Evolutionary conservation across 2,888 invertebrate species (phyloP).

Genomic region (Acronicta psi): DNA sequence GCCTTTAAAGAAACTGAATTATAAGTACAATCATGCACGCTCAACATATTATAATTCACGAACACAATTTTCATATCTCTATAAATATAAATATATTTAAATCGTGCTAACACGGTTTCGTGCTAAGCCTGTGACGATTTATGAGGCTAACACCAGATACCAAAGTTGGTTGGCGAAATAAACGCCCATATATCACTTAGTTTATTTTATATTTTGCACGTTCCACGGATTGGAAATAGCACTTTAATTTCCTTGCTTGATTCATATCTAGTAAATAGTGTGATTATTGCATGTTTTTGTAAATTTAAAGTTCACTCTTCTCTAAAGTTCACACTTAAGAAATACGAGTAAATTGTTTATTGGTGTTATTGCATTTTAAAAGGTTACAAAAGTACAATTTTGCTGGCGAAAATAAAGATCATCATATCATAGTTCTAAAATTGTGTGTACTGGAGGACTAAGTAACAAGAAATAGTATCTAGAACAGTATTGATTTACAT

Average conservation of each 20-base stretch:
- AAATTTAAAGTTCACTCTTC: no score
- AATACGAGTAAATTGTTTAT: no score
- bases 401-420: no score
- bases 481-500: no score
- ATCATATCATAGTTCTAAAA: no score
- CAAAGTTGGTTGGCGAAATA: slow-evolving; percentile 50
- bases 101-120: slow-evolving; percentile 38
- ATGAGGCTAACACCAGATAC: slow-evolving; percentile 41
- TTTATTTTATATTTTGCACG: slow-evolving; percentile 46
- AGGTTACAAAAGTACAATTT: no score
- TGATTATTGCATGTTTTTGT: neutral
- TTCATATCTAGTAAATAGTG: slow-evolving; percentile 9
- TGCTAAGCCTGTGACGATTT: slow-evolving; percentile 45
- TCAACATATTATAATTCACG: slow-evolving; percentile 33
- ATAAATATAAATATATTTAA: slow-evolving; percentile 33
- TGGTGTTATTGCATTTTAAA: no score
- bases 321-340: no score
- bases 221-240: slow-evolving; percentile 35
- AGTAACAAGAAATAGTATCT: no score
- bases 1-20: slow-evolving; percentile 4
- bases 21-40: slow-evolving; percentile 22
- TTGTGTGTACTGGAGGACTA: no score
- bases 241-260: slow-evolving; percentile 44
- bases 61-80: slow-evolving; percentile 33
- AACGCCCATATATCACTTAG: slow-evolving; percentile 49